A percentile compares a stretch with the other conserved stretches of the same genome.
These are phyloP conservation scores for Rotaria socialis DNA, from an alignment of 2,888 invertebrate species.

Conservation along the genomic window DNA sequence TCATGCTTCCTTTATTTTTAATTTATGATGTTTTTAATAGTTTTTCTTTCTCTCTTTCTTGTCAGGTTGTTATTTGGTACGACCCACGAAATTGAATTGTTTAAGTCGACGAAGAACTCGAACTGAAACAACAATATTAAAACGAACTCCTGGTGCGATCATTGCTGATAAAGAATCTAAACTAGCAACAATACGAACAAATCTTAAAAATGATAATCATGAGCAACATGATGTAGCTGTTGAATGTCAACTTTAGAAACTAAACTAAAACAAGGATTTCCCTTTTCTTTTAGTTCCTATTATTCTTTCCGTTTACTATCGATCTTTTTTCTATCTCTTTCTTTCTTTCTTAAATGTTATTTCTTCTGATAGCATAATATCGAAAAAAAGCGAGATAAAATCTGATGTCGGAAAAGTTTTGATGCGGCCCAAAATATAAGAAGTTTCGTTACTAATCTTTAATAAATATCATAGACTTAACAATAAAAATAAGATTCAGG, in stretches of 20 bases:
- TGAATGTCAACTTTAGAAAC: not conserved
- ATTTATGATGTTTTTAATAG: too few relatives aligned
- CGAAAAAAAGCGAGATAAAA: not conserved
- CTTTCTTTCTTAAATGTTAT: not conserved
- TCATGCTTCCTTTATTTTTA: too few relatives aligned
- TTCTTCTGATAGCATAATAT: not conserved
- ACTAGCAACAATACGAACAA: not conserved
- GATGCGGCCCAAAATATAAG: too few relatives aligned
- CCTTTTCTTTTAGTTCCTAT: too few relatives aligned
- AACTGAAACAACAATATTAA: not conserved
- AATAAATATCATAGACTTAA: too few relatives aligned
- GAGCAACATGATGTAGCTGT: not conserved
- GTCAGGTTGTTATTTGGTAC: not conserved
- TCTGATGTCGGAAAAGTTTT: too few relatives aligned
- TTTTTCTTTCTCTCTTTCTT: not conserved
- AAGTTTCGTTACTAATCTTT: too few relatives aligned
- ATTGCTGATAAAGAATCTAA: not conserved
- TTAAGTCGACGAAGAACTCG: not conserved
- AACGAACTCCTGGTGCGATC: not conserved
- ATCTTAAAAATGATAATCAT: not conserved
- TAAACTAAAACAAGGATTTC: too few relatives aligned
- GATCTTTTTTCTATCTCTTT: too few relatives aligned
- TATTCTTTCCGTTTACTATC: too few relatives aligned
- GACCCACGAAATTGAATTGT: not conserved
- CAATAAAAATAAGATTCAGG: too few relatives aligned